Conservation (phyloP, 2,888 invertebrate genomes). For the Yponomeuta cagnagella region DNA sequence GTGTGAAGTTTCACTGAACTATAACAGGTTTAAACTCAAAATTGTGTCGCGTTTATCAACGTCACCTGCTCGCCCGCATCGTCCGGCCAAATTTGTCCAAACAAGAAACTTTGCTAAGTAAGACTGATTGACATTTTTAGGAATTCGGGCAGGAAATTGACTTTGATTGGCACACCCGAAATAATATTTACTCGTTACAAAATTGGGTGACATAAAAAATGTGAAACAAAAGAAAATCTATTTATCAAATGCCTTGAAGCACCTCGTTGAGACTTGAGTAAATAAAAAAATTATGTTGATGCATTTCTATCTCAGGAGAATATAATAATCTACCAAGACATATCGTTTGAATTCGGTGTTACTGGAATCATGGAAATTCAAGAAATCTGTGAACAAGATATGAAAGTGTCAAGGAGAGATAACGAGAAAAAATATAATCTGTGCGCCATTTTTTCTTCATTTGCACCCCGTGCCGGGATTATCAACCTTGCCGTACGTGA, state of each 20-base stretch:
- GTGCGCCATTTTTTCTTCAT: conserved; percentile 53
- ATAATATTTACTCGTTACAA: conserved; percentile 24
- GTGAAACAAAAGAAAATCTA: conserved; percentile 11
- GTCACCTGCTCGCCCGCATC: conserved; percentile 48
- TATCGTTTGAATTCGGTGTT: neutral
- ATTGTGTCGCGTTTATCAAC: conserved; percentile 37
- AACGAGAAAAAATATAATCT: conserved; percentile 49
- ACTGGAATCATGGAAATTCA: conserved; percentile 18
- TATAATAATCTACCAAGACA: neutral
- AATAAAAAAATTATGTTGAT: neutral
- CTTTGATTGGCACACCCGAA: conserved; percentile 36
- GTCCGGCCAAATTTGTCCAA: conserved; percentile 32
- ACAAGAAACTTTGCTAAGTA: conserved; percentile 49
- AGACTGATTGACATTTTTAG: conserved; percentile 54
- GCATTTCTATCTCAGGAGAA: neutral
- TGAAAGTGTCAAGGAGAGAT: conserved; percentile 28
- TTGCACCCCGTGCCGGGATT: conserved; percentile 44
- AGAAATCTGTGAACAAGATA: conserved; percentile 36
- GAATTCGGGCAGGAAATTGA: conserved; percentile 31
- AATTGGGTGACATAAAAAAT: conserved; percentile 2
- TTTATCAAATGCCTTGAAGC: conserved; percentile 15
- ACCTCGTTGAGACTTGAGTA: conserved; percentile 20
- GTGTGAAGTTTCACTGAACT: conserved; percentile 9
- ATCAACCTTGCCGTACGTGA: conserved; percentile 54
- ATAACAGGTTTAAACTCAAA: conserved; percentile 24